A percentile compares a stretch with the other conserved stretches of the same genome.
Evolutionary conservation across 2,888 invertebrate species (phyloP).

Genomic region (Muscina levida): DNA sequence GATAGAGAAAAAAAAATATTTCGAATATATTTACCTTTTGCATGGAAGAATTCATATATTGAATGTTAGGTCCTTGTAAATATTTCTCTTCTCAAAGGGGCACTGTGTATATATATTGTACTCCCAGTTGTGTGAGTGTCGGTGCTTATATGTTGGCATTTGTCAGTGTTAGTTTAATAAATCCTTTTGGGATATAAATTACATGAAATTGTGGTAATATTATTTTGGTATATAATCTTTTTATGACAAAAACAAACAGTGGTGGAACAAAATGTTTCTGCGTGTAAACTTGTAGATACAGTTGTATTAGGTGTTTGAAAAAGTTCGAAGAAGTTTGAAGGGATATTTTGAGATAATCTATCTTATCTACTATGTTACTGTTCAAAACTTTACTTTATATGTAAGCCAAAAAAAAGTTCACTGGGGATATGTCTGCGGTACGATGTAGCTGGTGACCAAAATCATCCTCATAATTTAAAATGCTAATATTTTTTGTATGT

Average conservation of each 20-base stretch:
- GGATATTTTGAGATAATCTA: no score
- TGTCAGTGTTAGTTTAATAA: conserved; percentile 44
- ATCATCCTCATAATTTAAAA: no score
- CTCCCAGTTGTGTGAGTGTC: not conserved
- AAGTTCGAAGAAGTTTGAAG: no score
- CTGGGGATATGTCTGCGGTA: no score
- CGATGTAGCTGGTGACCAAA: no score
- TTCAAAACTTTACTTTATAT: no score
- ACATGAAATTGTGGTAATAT: conserved; percentile 45
- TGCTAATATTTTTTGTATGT: no score
- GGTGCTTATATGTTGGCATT: not conserved
- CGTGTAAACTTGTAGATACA: no score
- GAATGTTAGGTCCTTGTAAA: conserved; percentile 1
- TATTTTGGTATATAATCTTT: conserved; percentile 53
- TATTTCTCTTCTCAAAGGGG: not conserved
- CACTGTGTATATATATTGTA: not conserved
- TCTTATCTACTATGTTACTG: no score
- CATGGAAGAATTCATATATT: conserved; percentile 17
- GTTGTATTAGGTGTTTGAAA: no score
- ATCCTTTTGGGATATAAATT: conserved; percentile 48
- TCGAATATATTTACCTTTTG: conserved; percentile 19
- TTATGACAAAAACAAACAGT: conserved; percentile 33
- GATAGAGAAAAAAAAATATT: not conserved
- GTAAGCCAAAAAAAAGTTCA: no score
- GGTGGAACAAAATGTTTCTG: no score